These are phyloP conservation scores for Solen grandis DNA, from an alignment of 1,140 invertebrate species.

Conservation along the genomic window DNA sequence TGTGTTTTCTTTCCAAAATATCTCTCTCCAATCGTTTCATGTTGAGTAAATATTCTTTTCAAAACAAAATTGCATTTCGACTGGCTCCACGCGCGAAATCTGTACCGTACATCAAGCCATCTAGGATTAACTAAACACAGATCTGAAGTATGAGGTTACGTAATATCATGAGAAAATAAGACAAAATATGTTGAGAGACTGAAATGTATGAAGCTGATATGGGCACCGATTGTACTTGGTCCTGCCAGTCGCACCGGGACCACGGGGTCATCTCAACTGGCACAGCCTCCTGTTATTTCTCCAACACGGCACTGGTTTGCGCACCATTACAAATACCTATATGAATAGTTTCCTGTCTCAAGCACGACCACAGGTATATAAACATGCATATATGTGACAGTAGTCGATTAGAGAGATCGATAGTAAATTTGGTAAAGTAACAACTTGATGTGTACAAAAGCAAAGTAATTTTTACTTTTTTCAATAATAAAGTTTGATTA, in stretches of 20 bases:
- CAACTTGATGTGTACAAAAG: no score
- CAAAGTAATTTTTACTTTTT: no score
- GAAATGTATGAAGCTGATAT: not conserved
- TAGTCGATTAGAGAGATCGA: no score
- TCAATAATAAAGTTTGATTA: no score
- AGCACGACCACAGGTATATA: no score
- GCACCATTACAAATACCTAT: not conserved
- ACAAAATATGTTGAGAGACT: no score
- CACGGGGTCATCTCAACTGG: not conserved
- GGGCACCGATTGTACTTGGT: not conserved
- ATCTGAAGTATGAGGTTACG: conserved; percentile 51
- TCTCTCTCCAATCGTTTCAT: conserved; percentile 51
- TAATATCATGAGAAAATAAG: conserved; percentile 20
- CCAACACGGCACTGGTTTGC: not conserved
- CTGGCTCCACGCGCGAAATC: conserved; percentile 23
- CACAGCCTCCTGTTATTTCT: not conserved
- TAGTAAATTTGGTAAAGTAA: no score
- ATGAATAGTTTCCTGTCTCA: not conserved
- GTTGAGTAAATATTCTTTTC: conserved; percentile 57
- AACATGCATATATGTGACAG: no score
- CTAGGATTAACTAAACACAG: conserved; percentile 23
- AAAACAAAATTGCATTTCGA: conserved; percentile 37
- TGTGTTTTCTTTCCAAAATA: conserved; percentile 39
- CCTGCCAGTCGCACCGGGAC: not conserved
- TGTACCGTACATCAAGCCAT: not conserved